Evolutionary conservation across 2,797 vertebrate genomes (phyloP).

Genomic region (Pterois miles): DNA sequence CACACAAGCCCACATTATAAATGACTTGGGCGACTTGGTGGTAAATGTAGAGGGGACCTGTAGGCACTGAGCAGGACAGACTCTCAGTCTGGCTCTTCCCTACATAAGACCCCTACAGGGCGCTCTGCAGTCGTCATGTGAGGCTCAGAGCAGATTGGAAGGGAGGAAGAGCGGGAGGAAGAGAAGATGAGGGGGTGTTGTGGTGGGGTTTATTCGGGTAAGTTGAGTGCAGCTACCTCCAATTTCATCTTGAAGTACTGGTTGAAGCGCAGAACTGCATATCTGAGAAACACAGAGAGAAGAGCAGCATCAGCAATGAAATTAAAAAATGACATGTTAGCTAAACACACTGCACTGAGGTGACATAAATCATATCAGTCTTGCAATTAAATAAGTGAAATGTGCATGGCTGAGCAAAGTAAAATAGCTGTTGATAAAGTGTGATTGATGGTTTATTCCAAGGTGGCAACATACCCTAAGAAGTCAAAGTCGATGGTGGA

Average conservation of each 20-base stretch:
- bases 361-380: not conserved
- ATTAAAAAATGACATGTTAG: slow-evolving; percentile 7
- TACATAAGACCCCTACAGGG: slow-evolving; percentile 62
- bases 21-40: not conserved
- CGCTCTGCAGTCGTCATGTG: slow-evolving; percentile 36
- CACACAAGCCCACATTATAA: slow-evolving; percentile 5
- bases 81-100: slow-evolving; percentile 51
- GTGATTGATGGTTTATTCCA: not conserved
- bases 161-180: slow-evolving; percentile 33
- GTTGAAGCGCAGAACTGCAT: slow-evolving; percentile 94
- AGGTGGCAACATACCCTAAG: slow-evolving; percentile 86
- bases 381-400: not conserved
- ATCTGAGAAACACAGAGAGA: slow-evolving; percentile 78
- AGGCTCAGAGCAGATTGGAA: slow-evolving; percentile 38
- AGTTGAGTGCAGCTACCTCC: slow-evolving; percentile 85
- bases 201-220: slow-evolving; percentile 86
- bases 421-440: not conserved
- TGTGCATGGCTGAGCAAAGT: not conserved
- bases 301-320: not conserved
- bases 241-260: slow-evolving; percentile 99
- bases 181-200: not conserved
- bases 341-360: not conserved
- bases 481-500: slow-evolving; percentile 97
- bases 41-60: slow-evolving; percentile 25
- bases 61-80: slow-evolving; percentile 46